A percentile compares a stretch with the other conserved stretches of the same genome.
phyloP scores from a whole-genome alignment of 2,113 vertebrate species.

The Neofelis nebulosa region DNA sequence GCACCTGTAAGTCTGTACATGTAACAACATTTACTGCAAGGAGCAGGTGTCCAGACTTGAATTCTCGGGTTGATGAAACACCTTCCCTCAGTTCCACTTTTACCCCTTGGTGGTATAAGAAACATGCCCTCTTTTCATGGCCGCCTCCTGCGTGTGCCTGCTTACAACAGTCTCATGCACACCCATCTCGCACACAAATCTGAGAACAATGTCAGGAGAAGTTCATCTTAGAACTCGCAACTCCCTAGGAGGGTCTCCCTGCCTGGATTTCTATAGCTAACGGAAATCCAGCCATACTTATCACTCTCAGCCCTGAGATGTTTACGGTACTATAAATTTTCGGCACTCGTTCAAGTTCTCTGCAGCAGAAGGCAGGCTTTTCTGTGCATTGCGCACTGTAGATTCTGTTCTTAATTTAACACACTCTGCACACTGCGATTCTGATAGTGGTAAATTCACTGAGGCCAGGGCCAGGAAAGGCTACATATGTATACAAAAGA shows the following conservation, averaged over 20 bases:
- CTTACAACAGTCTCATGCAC: neutral
- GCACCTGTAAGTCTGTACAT: neutral
- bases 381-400: conserved; percentile 73
- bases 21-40: neutral
- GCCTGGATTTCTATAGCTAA: conserved; percentile 68
- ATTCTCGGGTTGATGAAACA: neutral
- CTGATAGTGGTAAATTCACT: conserved; percentile 82
- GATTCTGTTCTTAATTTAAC: conserved; percentile 86
- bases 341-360: conserved; percentile 73
- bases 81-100: neutral
- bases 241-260: conserved; percentile 43
- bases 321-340: conserved; percentile 72
- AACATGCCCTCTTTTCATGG: neutral
- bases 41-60: neutral
- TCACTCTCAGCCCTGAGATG: conserved; percentile 61
- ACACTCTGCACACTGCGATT: conserved; percentile 79
- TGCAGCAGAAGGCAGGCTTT: conserved; percentile 76
- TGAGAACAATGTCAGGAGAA: neutral
- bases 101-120: neutral
- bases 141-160: neutral
- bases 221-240: conserved; percentile 34
- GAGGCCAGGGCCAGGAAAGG: conserved; percentile 74
- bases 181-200: neutral
- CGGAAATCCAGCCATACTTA: conserved; percentile 69
- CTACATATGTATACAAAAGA: conserved; percentile 77